Evolutionary conservation across 2,888 invertebrate species (phyloP), one percentile per base, ranked within the genome.

Genomic region (Cryptus viduatorius): DNA sequence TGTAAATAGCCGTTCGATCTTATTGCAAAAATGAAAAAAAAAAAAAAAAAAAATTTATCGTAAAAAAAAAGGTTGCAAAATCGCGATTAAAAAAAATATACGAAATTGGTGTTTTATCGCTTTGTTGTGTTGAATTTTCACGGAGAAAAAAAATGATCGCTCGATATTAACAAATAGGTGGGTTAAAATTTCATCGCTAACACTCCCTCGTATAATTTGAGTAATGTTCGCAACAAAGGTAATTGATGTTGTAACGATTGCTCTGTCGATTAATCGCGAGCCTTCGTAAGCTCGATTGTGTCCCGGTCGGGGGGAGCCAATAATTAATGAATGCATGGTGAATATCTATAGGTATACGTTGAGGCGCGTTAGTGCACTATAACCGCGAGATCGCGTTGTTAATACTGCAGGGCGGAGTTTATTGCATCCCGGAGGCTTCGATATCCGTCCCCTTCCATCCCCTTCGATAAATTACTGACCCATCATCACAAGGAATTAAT

Each of bases 401-500:
- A 14, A n/a, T 46, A 42, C 44, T 19, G 50, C 79, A 72, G 71
- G 71, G 48, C 79, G 53, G 42, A 79, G 61, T 79, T 79, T 48
- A 65, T 71, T 72, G 71, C 79, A 79, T 71, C 71, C 79, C 79
- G 79, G 79, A 79, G 79, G 72, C 79, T 79, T 50, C 72, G 79
- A 72, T 79, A 42, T 72, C 53, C 65, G 53, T 42, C 64, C 64
- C 56, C 64, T 56, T 44, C 68, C 61, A 44, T 42, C 53, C 19
- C 68, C 61, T 46, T 53, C 83, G 75, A 79, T 75, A 71, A 79
- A 83, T 75, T 61, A 69, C 64, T 37, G 79, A 83, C 37, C 83
- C 83, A 69, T 83, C 79, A 37, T 79, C 83, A 59, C 64, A 75
- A 75, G 44, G 68, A 83, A 83, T 83, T 83, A 83, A 83, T 75